Base-by-base conservation (phyloP, 2,888 invertebrate genomes). In the Cheilosia impressa region DNA sequence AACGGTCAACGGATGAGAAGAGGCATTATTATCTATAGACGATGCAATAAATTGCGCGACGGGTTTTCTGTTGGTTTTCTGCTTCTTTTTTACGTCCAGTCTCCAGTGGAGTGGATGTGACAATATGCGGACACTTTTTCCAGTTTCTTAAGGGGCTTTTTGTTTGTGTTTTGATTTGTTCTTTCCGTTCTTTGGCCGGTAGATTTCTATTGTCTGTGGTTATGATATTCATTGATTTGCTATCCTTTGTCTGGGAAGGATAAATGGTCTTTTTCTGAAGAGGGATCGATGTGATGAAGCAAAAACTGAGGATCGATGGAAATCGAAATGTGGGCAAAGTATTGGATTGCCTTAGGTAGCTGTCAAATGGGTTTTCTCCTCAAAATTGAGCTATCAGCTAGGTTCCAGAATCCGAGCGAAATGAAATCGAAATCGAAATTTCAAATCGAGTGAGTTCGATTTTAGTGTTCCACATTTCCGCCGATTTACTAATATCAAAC, bases 31-130 rank as follows among this genome's bases (percentile, higher is more conserved):
- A 79, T 79, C 65, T 53, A 27, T 27, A 43, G 57, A 58, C 71
- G 60, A 41, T 72, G 65, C 78, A 72, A 79, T 79, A 79, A 65
- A 79, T 79, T 79, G 58, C 52, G 41, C 71, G 62, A 65, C 71
- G 57, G 50, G 63, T 50, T 71, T 43, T 73, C 41, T 57, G n/a
- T n/a, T 45, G 5, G 0, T 17, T 47, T 47, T n/a, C n/a, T n/a
- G n/a, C n/a, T n/a, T n/a, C n/a, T n/a, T n/a, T 47, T 47, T 47
- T 9, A 15, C 38, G 15, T 27, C 24, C 50, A 24, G 27, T 57
- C 41, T n/a, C 4, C 27, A 17, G 31, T 24, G 50, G 27, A 52
- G 43, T 60, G 19, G 22, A 68, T 68, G 76, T 68, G 68, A 76
- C 66, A 76, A 66, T 68, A 76, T 68, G 66, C 52, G 62, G 41